Base-by-base conservation (phyloP, 1,140 invertebrate genomes). In the Coenobita brevimanus region DNA sequence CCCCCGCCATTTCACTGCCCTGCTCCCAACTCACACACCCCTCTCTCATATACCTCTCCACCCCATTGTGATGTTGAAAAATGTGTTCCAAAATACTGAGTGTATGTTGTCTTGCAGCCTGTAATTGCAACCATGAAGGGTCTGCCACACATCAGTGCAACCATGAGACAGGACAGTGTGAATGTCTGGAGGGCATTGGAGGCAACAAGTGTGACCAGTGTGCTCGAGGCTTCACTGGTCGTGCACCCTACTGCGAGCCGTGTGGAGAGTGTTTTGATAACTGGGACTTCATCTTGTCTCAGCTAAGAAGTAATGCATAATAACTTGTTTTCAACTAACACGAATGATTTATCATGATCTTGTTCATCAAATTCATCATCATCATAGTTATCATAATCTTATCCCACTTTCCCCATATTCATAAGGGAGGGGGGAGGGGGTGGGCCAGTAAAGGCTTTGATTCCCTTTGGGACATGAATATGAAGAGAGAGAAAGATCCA, bases 231-330 rank as follows among this genome's bases (percentile, higher is more conserved):
- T 99, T 96, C 91, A 95, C 97, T 57, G 99, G 99, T 10, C 93
- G 95, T 62, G 96, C 98, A 54, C 98, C 98, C 0, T 94, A 96
- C 90, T 99, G 99, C 92, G 94, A 94, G 60, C 95, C 98, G 0
- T 99, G 99, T 93, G 99, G 99, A 17, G 99, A 99, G 93, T 99
- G 99, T 93, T 99, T 99, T 92, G 96, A 99, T 92, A 99, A 99
- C 92, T 99, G 99, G 99, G 98, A 99, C 93, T 90, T 94, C 60
- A 96, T 98, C 89, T 94, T 99, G 43, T 94, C 94, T 88, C 95
- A 96, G 73, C 93, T 97, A 3, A 93, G 94, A 93, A 93, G 94
- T 94, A 83, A 27, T 21, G 30, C n/a, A n/a, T n/a, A n/a, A n/a
- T n/a, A n/a, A n/a, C n/a, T n/a, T n/a, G n/a, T n/a, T n/a, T n/a